Percentiles rank a stretch among this genome's conserved stretches.
These are phyloP conservation scores for Ceyx cyanopectus DNA, from an alignment of 2,113 vertebrate species.

Conservation along the genomic window DNA sequence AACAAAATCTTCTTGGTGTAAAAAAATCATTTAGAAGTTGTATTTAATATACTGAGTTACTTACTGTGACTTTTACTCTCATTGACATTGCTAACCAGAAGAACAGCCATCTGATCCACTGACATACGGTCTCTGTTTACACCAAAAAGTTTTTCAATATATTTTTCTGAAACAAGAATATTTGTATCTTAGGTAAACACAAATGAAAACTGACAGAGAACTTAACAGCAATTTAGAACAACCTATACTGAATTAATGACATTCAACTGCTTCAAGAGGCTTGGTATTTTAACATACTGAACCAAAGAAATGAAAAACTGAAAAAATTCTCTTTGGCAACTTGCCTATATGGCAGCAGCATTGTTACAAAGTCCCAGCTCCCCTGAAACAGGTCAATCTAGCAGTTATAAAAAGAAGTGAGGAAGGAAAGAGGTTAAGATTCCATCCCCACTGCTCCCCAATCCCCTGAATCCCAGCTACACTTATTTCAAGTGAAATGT, in stretches of 20 bases:
- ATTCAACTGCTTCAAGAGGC: background rate
- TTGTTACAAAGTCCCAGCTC: background rate
- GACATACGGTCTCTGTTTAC: conserved; percentile 93
- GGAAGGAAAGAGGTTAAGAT: background rate
- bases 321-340: background rate
- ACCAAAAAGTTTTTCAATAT: conserved; percentile 94
- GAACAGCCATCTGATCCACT: conserved; percentile 95
- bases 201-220: background rate
- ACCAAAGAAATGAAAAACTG: background rate
- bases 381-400: background rate
- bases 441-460: background rate
- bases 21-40: background rate
- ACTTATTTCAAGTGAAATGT: background rate
- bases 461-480: background rate
- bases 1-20: background rate
- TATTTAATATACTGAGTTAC: conserved; percentile 50
- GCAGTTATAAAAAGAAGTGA: background rate
- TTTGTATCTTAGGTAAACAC: background rate
- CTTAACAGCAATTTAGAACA: background rate
- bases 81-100: conserved; percentile 95
- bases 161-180: conserved; percentile 85
- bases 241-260: background rate
- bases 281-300: background rate
- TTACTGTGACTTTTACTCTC: conserved; percentile 92
- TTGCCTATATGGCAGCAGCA: background rate